Conservation (phyloP, 2,113 vertebrate genomes). For the Rallus limicola region DNA sequence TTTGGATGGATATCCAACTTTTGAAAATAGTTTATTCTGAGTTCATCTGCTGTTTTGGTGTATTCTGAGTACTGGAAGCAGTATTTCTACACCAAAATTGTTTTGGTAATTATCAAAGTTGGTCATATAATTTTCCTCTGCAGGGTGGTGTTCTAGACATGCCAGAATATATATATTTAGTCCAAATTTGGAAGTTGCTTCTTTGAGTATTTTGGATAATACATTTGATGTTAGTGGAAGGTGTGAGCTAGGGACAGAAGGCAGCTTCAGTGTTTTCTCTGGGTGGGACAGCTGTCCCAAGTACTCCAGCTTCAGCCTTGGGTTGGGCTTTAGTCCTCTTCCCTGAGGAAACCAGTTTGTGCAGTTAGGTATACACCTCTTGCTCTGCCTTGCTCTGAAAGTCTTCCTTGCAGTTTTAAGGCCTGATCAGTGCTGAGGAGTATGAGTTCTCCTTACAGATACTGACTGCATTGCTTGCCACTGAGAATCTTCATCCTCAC, state of each 20-base stretch:
- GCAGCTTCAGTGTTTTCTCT: background rate
- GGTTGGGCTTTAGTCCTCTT: background rate
- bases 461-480: background rate
- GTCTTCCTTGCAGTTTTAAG: background rate
- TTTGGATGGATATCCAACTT: background rate
- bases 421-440: background rate
- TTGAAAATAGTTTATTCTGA: background rate
- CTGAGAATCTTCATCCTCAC: background rate
- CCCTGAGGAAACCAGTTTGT: background rate
- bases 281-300: background rate
- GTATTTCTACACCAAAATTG: background rate
- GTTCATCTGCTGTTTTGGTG: background rate
- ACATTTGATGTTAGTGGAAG: background rate
- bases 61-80: background rate
- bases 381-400: background rate
- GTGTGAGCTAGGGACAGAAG: background rate
- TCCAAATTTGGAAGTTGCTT: background rate
- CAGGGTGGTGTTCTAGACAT: background rate
- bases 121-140: background rate
- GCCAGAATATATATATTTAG: background rate
- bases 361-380: background rate
- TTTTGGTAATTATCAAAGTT: background rate
- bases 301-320: background rate
- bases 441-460: background rate
- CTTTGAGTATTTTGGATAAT: background rate